Evolutionary conservation across 2,113 vertebrate genomes (phyloP), one percentile per base, ranked within the genome.

Genomic region (Cyanistes caeruleus): DNA sequence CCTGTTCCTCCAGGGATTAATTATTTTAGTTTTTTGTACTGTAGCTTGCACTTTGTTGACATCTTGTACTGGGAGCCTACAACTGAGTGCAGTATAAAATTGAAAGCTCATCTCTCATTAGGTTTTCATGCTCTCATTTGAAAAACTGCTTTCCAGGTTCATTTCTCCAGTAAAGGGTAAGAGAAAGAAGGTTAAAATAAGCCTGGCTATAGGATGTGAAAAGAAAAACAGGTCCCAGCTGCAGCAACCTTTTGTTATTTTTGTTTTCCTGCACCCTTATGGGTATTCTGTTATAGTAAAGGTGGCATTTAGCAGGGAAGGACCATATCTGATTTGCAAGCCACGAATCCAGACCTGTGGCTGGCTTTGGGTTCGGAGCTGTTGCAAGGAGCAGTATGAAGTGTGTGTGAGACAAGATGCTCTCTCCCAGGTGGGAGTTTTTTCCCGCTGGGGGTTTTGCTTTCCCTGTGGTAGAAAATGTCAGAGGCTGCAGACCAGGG

Each of bases 41-140:
- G 85, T 93, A 90, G 94, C 83, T 96, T 97, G 95, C 95, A 92
- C 92, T 96, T 97, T 96, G 95, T 96, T 96, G 95, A 96, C 96
- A 95, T 96, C 95, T 95, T 95, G 93, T 96, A 92, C 92, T 74
- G 70, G 49, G 91, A 95, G 51, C 59, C 46, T 82, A 79, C 77
- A 76, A 90, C n/a, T 30, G 85, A 91, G 60, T 43, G 73, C 90
- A 60, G 60, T 67, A 64, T 68, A 70, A 96, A 88, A 88, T 64
- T 74, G 93, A 96, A 95, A 94, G 87, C 91, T 95, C 91, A 88
- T 95, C 75, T 94, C 93, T 96, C 93, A 93, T 94, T 96, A 95
- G 78, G 33, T 91, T 94, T 94, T 65, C 15, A 2, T 85, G 75
- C 27, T 86, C 55, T 93, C 79, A 81, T 95, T 94, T 93, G 63